Evolutionary conservation across 92 coral and sea anemone genomes (phyloP).

Genomic region (Epizoanthus scotinus): DNA sequence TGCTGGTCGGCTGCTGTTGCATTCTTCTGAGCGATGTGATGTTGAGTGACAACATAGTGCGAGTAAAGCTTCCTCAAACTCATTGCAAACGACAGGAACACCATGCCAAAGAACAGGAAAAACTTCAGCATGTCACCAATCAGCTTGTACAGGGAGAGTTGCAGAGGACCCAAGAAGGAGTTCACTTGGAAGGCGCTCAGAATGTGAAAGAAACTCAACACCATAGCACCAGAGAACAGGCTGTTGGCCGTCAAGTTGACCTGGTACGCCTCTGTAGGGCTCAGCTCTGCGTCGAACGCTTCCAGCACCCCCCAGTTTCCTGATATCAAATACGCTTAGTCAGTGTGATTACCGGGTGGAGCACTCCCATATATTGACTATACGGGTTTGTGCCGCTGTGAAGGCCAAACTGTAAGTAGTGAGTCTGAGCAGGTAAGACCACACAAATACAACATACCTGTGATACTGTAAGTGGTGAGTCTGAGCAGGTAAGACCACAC

Average conservation of each 20-base stretch:
- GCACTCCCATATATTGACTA: too few species aligned
- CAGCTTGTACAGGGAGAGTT: constrained; percentile 76
- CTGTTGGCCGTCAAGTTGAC: constrained; percentile 55
- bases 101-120: constrained; percentile 62
- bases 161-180: constrained; percentile 71
- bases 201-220: constrained; percentile 66
- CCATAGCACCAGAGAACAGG: constrained; percentile 63
- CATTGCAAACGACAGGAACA: constrained; percentile 78
- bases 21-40: constrained; percentile 30
- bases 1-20: constrained; percentile 18
- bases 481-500: too few species aligned
- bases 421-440: too few species aligned
- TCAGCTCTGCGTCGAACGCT: constrained; percentile 22
- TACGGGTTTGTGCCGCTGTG: too few species aligned
- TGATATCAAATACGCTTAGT: background rate
- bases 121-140: constrained; percentile 75
- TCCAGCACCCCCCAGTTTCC: constrained; percentile 61
- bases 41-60: constrained; percentile 69
- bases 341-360: background rate
- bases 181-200: constrained; percentile 67
- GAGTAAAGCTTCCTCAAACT: constrained; percentile 84
- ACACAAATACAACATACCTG: too few species aligned
- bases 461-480: too few species aligned
- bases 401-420: too few species aligned
- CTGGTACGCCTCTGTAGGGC: constrained; percentile 42